Percentiles rank a stretch among this genome's conserved stretches.
phyloP scores from a whole-genome alignment of 92 coral and sea anemone genomes.

The Virgularia gustaviana region DNA sequence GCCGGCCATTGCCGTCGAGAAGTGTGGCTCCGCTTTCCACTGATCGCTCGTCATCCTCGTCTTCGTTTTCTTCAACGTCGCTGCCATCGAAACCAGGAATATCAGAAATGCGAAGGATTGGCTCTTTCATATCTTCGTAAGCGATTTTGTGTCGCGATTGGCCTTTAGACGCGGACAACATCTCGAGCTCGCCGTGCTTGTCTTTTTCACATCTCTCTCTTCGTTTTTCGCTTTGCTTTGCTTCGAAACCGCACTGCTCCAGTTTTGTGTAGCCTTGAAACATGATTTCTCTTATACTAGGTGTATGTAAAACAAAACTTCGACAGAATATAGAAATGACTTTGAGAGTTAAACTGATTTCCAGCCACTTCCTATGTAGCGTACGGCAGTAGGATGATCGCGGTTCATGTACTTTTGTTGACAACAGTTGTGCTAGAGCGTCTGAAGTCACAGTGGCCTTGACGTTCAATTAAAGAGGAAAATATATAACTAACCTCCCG shows the following conservation, averaged over 20 bases:
- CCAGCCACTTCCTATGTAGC: no score
- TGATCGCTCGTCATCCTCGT: not conserved
- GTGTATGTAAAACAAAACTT: no score
- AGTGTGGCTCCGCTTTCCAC: not conserved
- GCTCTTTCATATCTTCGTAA: constrained; percentile 11
- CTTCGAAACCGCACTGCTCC: constrained; percentile 13
- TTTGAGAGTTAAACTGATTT: no score
- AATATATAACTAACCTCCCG: constrained; percentile 45
- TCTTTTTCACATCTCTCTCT: no score
- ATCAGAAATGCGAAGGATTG: constrained; percentile 6
- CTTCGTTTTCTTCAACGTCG: not conserved
- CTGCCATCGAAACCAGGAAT: not conserved
- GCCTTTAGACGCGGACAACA: not conserved
- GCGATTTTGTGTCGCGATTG: not conserved
- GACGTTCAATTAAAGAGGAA: constrained; percentile 11
- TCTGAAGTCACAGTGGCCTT: constrained; percentile 7
- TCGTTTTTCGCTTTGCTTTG: not conserved
- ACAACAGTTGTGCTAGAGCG: constrained; percentile 16
- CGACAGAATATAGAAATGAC: no score
- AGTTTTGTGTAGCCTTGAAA: constrained; percentile 9
- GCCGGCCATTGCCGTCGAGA: constrained; percentile 1
- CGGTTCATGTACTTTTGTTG: no score
- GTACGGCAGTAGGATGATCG: no score
- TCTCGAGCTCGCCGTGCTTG: not conserved
- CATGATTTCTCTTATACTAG: no score